Evolutionary conservation across 2,888 invertebrate genomes (phyloP).

Genomic region (Sarcophaga carnaria): DNA sequence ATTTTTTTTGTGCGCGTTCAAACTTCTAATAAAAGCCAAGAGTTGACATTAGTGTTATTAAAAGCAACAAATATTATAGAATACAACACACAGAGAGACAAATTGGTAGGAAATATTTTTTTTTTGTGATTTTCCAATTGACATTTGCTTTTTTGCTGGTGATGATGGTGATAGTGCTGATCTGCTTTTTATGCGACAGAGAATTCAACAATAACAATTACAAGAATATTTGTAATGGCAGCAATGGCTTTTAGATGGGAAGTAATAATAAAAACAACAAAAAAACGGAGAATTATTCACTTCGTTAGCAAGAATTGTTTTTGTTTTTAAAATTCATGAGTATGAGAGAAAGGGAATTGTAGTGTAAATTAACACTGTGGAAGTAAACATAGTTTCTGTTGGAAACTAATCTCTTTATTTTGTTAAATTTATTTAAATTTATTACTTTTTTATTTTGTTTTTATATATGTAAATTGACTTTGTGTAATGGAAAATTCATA

Average conservation of each 20-base stretch:
- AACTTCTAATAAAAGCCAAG: background rate
- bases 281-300: no score
- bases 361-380: no score
- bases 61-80: conserved; percentile 23
- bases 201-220: background rate
- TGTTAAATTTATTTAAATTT: background rate
- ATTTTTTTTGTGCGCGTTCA: background rate
- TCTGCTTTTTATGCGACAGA: background rate
- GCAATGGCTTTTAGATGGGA: no score
- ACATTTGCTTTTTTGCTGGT: conserved; percentile 42
- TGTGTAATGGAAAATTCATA: conserved; percentile 19
- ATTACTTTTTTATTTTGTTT: background rate
- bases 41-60: background rate
- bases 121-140: conserved; percentile 33
- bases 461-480: background rate
- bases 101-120: conserved; percentile 29
- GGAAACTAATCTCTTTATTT: background rate
- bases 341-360: no score
- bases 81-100: background rate
- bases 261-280: no score
- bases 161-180: background rate
- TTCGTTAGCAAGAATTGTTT: no score
- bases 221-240: no score
- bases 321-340: no score
- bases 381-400: no score